A percentile compares a stretch with the other conserved stretches of the same genome.
Conservation (phyloP, 2,113 vertebrate genomes). For the Rhinopomastus cyanomelas region DNA sequence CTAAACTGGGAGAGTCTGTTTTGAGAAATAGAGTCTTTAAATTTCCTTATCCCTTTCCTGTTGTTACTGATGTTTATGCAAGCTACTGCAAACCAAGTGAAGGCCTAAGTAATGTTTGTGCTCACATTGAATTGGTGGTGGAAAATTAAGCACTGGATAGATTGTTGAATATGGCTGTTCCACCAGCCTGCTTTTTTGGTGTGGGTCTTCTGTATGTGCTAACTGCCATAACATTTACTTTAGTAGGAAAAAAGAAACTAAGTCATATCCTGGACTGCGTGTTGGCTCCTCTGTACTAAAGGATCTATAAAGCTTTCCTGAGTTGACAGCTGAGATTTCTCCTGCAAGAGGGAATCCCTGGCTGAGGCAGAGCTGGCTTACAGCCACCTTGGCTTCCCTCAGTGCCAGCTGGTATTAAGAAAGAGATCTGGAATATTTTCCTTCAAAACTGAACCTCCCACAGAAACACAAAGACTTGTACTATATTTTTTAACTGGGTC, state of each 20-base stretch:
- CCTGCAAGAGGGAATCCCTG: constrained; percentile 5
- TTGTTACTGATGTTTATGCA: background rate
- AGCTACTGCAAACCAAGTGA: background rate
- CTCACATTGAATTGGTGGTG: background rate
- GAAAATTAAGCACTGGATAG: background rate
- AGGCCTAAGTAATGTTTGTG: background rate
- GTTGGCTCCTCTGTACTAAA: background rate
- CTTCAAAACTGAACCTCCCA: background rate
- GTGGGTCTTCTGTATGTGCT: background rate
- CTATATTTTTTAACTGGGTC: background rate
- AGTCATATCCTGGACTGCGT: background rate
- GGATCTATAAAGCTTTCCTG: background rate
- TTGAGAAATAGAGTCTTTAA: background rate
- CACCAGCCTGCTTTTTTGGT: background rate
- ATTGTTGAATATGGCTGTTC: background rate
- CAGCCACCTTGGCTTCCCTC: background rate
- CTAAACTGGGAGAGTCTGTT: background rate
- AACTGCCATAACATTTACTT: background rate
- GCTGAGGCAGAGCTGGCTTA: background rate
- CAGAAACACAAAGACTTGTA: background rate
- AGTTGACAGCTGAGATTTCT: background rate
- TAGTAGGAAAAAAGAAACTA: background rate
- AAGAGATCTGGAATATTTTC: background rate
- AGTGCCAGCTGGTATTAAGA: background rate
- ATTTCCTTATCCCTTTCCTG: background rate